phyloP scores from a whole-genome alignment of 2,888 invertebrate species.

The Lasioglossum zephyrum region DNA sequence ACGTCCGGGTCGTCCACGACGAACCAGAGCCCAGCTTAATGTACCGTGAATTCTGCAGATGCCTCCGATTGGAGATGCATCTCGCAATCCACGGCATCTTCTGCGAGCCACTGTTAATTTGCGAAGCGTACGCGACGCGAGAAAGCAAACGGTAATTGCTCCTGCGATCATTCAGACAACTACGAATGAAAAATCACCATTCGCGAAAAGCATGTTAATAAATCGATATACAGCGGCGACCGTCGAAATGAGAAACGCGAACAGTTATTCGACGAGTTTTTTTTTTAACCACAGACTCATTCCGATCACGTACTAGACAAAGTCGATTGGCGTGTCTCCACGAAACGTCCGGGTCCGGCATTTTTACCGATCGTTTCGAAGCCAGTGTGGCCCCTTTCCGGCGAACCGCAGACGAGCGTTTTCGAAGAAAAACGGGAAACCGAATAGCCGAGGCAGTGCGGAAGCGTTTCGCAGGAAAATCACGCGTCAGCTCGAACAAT shows the following conservation, averaged over 20 bases:
- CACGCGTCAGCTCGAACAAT: conserved; percentile 62
- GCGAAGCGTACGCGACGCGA: not conserved
- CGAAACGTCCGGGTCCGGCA: not conserved
- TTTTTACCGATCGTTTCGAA: not conserved
- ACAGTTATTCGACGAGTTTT: not conserved
- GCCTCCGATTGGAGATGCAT: conserved; percentile 48
- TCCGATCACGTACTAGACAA: not conserved
- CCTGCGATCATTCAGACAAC: too few species aligned
- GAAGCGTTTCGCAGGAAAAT: conserved; percentile 58
- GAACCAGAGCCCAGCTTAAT: conserved; percentile 49
- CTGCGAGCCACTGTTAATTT: conserved; percentile 24
- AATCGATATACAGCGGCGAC: not conserved
- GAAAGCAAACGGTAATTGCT: not conserved
- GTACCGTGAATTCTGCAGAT: conserved; percentile 60
- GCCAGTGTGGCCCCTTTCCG: not conserved
- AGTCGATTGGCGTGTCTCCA: not conserved
- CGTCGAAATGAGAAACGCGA: not conserved
- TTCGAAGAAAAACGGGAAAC: conserved; percentile 49
- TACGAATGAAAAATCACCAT: too few species aligned
- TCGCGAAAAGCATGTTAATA: too few species aligned
- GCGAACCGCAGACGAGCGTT: conserved; percentile 43
- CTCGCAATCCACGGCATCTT: conserved; percentile 12
- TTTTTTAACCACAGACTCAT: not conserved
- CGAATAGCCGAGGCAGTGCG: conserved; percentile 33
- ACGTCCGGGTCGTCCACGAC: conserved; percentile 39